Percentiles rank a stretch among this genome's conserved stretches.
These are phyloP conservation scores for Eleutherodactylus coqui DNA, from an alignment of 2,797 vertebrate species.

Conservation along the genomic window DNA sequence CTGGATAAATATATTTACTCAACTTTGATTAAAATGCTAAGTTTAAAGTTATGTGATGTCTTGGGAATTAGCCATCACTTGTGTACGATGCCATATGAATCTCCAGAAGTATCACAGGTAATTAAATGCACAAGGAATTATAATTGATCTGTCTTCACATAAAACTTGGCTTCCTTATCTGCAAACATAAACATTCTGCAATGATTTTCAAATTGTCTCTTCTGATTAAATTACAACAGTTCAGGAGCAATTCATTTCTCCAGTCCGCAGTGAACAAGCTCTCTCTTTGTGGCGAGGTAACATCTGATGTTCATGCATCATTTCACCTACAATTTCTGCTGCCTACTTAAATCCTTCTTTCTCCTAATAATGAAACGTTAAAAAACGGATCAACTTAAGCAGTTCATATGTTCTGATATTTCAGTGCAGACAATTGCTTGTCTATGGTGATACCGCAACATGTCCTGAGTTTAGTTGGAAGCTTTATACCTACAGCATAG, in stretches of 20 bases:
- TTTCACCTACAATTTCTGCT: constrained; percentile 39
- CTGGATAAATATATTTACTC: background rate
- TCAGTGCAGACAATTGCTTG: constrained; percentile 17
- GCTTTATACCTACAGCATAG: background rate
- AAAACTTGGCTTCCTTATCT: constrained; percentile 22
- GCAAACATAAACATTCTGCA: constrained; percentile 20
- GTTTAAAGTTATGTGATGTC: background rate
- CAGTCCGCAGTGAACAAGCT: constrained; percentile 37
- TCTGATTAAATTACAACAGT: constrained; percentile 35
- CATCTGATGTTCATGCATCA: constrained; percentile 23
- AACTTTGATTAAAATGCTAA: background rate
- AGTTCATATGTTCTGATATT: constrained; percentile 21
- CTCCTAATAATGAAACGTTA: constrained; percentile 21
- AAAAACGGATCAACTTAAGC: background rate
- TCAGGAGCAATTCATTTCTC: constrained; percentile 43
- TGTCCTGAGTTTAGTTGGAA: background rate
- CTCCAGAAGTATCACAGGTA: constrained; percentile 2
- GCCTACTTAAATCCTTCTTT: constrained; percentile 17
- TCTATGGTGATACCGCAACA: background rate
- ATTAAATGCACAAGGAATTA: constrained; percentile 32
- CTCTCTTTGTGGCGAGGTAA: constrained; percentile 35
- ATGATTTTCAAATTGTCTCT: constrained; percentile 24
- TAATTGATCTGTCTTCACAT: constrained; percentile 31
- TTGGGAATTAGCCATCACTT: background rate
- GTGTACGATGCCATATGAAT: background rate